These are phyloP conservation scores for Colistium nudipinnis DNA, from an alignment of 2,113 vertebrate species.

Conservation along the genomic window DNA sequence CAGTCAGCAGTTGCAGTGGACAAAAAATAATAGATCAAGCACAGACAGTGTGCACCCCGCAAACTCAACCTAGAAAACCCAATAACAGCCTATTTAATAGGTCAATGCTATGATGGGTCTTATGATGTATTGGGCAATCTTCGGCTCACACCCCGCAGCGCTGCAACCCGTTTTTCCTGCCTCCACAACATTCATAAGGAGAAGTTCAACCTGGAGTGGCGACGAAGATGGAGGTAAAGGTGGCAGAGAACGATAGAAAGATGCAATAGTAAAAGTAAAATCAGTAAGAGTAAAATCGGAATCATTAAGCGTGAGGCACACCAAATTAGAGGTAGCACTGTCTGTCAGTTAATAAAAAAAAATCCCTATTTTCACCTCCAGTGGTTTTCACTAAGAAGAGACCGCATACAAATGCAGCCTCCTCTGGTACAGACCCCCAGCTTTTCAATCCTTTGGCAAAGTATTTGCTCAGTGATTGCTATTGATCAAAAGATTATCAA, in stretches of 20 bases:
- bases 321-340: too few relatives aligned
- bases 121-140: conserved; percentile 72
- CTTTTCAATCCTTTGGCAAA: conserved; percentile 10
- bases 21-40: conserved; percentile 59
- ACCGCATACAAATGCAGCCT: too few relatives aligned
- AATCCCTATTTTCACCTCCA: neutral
- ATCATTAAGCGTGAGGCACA: neutral
- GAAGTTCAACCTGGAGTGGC: neutral
- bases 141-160: conserved; percentile 53
- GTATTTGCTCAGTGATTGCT: conserved; percentile 38
- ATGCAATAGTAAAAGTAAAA: neutral
- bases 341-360: conserved; percentile 1
- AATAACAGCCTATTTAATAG: conserved; percentile 63
- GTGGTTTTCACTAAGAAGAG: conserved; percentile 15
- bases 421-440: conserved; percentile 1
- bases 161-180: conserved; percentile 26
- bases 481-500: conserved; percentile 50
- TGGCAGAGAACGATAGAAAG: neutral
- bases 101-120: conserved; percentile 56
- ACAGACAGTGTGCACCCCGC: conserved; percentile 47
- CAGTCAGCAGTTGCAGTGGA: conserved; percentile 42
- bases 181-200: conserved; percentile 29
- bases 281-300: conserved; percentile 7
- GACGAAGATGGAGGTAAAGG: neutral
- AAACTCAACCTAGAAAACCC: conserved; percentile 57